phyloP scores from a whole-genome alignment of 2,113 vertebrate genomes.

The Paracanthobrama guichenoti region DNA sequence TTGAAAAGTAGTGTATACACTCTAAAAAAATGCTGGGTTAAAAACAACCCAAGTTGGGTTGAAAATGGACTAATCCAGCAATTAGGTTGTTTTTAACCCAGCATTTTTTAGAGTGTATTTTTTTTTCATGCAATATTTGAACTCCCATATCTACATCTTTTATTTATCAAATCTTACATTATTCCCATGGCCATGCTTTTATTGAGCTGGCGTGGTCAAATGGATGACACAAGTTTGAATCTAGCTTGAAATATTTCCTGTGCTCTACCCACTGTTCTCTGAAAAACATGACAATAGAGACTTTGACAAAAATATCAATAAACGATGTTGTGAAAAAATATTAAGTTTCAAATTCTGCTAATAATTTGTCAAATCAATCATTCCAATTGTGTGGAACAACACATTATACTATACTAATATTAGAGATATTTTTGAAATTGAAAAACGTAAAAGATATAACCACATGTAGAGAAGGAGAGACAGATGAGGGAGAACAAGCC shows the following conservation, averaged over 20 bases:
- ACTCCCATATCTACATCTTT: too few relatives aligned
- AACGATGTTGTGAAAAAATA: not conserved
- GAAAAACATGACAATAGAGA: not conserved
- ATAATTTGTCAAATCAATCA: not conserved
- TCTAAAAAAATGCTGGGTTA: too few relatives aligned
- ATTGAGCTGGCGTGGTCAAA: not conserved
- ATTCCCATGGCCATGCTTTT: too few relatives aligned
- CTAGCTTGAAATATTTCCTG: not conserved
- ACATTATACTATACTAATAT: not conserved
- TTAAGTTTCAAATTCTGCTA: not conserved
- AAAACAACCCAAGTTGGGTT: too few relatives aligned
- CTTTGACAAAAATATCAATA: not conserved
- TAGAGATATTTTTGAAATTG: not conserved
- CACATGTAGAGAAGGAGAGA: slow-evolving; percentile 14
- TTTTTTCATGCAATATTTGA: too few relatives aligned
- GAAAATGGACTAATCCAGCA: too few relatives aligned
- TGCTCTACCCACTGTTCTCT: not conserved
- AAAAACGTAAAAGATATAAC: not conserved
- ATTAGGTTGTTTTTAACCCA: too few relatives aligned
- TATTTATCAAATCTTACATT: too few relatives aligned
- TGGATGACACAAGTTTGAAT: not conserved
- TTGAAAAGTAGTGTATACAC: too few relatives aligned
- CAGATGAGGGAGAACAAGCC: slow-evolving; percentile 7
- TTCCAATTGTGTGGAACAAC: not conserved
- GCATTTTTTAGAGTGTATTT: too few relatives aligned